phyloP scores from a whole-genome alignment of 35 echinoderm and acorn worm genomes.

The Eucidaris tribuloides region DNA sequence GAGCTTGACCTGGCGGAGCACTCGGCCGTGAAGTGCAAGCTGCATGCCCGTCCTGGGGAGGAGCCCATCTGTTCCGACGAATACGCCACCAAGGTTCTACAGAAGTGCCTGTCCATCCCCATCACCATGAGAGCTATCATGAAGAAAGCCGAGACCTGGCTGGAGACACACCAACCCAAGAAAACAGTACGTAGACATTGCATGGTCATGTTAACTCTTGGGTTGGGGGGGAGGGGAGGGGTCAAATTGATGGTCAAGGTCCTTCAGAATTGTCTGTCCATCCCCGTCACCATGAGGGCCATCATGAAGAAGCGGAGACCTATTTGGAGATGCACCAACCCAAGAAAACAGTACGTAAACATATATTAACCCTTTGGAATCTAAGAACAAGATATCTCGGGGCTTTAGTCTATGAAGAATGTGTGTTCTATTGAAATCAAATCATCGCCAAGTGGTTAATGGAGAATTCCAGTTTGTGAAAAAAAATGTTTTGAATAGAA shows the following conservation, averaged over 20 bases:
- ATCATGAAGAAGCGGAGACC: constrained; percentile 73
- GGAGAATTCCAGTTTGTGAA: too few relatives aligned
- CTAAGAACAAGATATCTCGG: too few relatives aligned
- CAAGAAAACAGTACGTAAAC: constrained; percentile 15
- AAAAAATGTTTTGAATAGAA: too few relatives aligned
- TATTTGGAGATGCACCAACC: constrained; percentile 11
- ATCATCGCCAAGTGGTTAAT: too few relatives aligned
- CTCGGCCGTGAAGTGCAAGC: constrained; percentile 68
- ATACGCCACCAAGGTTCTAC: constrained; percentile 92
- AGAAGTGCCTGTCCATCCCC: constrained; percentile 89
- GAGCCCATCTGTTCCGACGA: constrained; percentile 90
- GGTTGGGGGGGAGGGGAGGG: too few relatives aligned
- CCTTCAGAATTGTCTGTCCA: constrained; percentile 86
- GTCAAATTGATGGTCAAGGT: too few relatives aligned
- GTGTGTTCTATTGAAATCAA: too few relatives aligned
- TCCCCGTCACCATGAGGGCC: constrained; percentile 95
- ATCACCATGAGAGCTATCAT: constrained; percentile 96
- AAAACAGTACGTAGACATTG: constrained; percentile 1
- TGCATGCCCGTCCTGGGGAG: constrained; percentile 67
- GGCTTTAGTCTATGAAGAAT: too few relatives aligned
- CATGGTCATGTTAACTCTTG: too few relatives aligned
- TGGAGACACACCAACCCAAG: constrained; percentile 21
- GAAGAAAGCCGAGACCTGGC: constrained; percentile 62
- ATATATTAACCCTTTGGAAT: too few relatives aligned
- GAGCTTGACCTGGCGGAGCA: constrained; percentile 74